These are phyloP conservation scores for Aleiodes sp. DNA, from an alignment of 1,140 invertebrate species.

Conservation along the genomic window DNA sequence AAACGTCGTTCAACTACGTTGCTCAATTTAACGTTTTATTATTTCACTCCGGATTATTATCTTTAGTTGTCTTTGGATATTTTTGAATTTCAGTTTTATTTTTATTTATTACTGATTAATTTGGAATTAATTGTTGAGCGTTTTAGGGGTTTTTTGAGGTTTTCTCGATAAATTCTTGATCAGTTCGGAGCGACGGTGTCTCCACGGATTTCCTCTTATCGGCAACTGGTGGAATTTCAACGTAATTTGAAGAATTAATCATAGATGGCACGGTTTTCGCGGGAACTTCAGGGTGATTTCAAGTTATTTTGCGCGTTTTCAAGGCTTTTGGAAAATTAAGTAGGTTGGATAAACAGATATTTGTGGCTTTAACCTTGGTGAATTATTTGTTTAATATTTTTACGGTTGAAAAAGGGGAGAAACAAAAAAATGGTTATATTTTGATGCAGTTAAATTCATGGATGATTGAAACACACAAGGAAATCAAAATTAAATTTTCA, in stretches of 20 bases:
- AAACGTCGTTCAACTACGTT: constrained; percentile 64
- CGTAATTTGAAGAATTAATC: constrained; percentile 24
- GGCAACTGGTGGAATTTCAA: constrained; percentile 49
- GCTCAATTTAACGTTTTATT: background rate
- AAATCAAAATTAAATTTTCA: too few species aligned
- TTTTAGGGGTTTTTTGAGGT: background rate
- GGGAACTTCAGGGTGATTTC: constrained; percentile 4
- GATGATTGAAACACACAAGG: too few species aligned
- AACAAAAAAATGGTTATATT: background rate
- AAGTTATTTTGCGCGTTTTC: background rate
- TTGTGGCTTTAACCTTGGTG: background rate
- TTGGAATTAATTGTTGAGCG: background rate
- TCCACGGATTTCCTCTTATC: constrained; percentile 58
- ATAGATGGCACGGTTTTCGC: constrained; percentile 40
- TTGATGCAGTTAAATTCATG: too few species aligned
- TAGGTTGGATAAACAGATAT: background rate
- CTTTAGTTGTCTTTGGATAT: background rate
- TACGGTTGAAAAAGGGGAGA: too few species aligned
- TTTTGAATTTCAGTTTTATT: background rate
- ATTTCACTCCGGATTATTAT: constrained; percentile 12
- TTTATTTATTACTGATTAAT: constrained; percentile 22
- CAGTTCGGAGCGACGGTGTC: constrained; percentile 27
- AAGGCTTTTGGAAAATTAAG: background rate
- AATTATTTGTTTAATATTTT: background rate
- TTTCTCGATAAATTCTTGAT: constrained; percentile 10